Evolutionary conservation across 2,113 vertebrate genomes (phyloP).

Genomic region (Serilophus lunatus): DNA sequence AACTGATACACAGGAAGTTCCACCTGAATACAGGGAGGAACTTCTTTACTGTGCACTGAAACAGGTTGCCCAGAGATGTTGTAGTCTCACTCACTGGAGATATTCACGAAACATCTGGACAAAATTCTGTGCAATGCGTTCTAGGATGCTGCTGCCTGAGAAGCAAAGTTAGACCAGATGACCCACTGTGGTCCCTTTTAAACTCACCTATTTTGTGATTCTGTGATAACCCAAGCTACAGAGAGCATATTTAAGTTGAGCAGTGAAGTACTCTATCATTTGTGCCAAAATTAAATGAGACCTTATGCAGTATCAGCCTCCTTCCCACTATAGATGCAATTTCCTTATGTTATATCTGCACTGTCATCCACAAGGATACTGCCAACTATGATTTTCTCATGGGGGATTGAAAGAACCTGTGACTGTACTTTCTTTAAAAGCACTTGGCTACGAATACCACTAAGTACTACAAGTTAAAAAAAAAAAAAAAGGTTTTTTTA

Average conservation of each 20-base stretch:
- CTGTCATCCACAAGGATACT: neutral
- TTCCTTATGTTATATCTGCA: neutral
- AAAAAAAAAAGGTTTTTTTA: neutral
- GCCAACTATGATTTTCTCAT: neutral
- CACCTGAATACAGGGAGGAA: neutral
- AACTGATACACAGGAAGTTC: accelerated
- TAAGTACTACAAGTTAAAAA: neutral
- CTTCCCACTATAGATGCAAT: neutral
- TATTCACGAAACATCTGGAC: neutral
- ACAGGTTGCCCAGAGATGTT: neutral
- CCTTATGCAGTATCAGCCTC: neutral
- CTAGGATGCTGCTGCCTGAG: no score
- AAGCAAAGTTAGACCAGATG: neutral
- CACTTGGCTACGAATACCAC: neutral
- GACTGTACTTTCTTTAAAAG: neutral
- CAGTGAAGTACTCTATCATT: accelerated
- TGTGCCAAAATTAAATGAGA: neutral
- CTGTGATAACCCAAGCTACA: neutral
- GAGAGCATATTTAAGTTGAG: neutral
- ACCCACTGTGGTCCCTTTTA: neutral
- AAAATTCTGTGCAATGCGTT: neutral
- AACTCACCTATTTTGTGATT: neutral
- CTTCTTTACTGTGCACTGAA: neutral
- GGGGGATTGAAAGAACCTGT: neutral
- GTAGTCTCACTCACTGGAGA: neutral